phyloP scores from a whole-genome alignment of 2,113 vertebrate genomes.

The Takifugu bimaculatus region DNA sequence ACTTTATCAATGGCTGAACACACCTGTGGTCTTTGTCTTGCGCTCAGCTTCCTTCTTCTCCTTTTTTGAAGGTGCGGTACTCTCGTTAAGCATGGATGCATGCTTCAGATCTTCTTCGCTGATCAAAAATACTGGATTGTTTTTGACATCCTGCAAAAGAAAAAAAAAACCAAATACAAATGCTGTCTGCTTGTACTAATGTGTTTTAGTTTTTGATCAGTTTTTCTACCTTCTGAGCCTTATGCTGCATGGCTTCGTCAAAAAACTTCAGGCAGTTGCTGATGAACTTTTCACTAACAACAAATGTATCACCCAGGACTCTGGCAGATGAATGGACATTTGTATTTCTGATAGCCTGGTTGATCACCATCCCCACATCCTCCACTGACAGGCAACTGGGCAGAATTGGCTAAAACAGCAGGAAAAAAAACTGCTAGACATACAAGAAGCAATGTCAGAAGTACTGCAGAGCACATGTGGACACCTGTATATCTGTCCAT shows the following conservation, averaged over 20 bases:
- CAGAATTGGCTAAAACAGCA: conserved; percentile 78
- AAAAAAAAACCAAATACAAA: neutral
- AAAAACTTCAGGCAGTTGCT: conserved; percentile 81
- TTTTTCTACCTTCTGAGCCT: conserved; percentile 87
- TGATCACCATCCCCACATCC: conserved; percentile 85
- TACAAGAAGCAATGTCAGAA: neutral
- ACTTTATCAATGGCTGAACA: neutral
- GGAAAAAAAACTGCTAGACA: neutral
- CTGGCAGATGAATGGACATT: conserved; percentile 76
- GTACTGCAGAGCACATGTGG: neutral
- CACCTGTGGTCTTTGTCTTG: conserved; percentile 87
- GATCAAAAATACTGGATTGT: conserved; percentile 87
- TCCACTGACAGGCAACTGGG: conserved; percentile 88
- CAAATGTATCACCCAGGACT: conserved; percentile 81
- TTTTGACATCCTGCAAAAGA: conserved; percentile 84
- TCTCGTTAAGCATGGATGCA: conserved; percentile 71
- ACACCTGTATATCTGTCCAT: conserved; percentile 89
- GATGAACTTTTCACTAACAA: conserved; percentile 92
- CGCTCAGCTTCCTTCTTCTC: conserved; percentile 90
- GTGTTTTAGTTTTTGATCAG: neutral
- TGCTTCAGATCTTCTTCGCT: conserved; percentile 92
- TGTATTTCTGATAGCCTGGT: conserved; percentile 85
- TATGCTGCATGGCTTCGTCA: conserved; percentile 85
- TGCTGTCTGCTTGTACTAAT: neutral
- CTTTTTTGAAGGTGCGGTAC: conserved; percentile 75